Base-by-base conservation (phyloP, 2,888 invertebrate species). In the Orchesellides sinensis region DNA sequence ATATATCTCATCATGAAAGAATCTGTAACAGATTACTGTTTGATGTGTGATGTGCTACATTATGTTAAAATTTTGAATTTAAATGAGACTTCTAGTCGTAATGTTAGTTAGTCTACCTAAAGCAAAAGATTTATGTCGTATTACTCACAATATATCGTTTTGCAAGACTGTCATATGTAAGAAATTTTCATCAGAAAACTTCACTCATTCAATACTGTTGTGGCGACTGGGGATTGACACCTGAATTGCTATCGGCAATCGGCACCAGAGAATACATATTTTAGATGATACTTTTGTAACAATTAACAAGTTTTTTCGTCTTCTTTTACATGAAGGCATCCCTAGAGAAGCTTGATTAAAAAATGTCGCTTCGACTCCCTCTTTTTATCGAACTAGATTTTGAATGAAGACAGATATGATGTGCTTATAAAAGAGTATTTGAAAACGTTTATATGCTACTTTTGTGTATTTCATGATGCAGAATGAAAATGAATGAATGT, bases 321-420 rank as follows among this genome's bases (percentile, higher is more conserved):
- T 56, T 56, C 63, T 32, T 32, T 32, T 6, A 32, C 10, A 32
- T 32, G n/a, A 45, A 47, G 12, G 27, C 21, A 23, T 49, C 1
- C 29, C 25, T 12, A 45, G 6, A 65, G 21, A 3, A n/a, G 8
- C 10, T 65, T 32, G 40, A 21, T 70, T 35, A 35, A 54, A 35
- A 32, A 27, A 49, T 66, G 54, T 32, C 69, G 35, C 17, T 23
- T 40, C 40, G 56, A 40, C 56, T 17, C 12, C 54, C n/a, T n/a
- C n/a, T n/a, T n/a, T n/a, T 35, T 32, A 21, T 12, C 54, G 69
- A 56, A 70, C 69, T 70, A 70, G 69, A 70, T 70, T 69, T 52
- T n/a, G 52, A 1, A 21, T 25, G 54, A 23, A 70, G 32, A 32
- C 2, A 14, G 40, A 40, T 40, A n/a, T 40, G 40, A 40, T 40